phyloP scores from a whole-genome alignment of 2,113 vertebrate genomes.

The Pteronura brasiliensis region DNA sequence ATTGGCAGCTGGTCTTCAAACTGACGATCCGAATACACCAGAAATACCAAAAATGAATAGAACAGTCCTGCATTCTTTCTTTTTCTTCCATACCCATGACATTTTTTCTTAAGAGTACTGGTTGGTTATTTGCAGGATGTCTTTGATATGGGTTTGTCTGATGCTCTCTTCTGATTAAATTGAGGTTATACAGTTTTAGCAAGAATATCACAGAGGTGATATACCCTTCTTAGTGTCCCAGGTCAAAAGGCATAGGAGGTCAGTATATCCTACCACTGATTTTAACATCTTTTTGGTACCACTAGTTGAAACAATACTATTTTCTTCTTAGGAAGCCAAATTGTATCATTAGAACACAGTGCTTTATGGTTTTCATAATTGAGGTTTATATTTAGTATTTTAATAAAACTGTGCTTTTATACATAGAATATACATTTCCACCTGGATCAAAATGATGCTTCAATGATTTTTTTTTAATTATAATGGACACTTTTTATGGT shows the following conservation, averaged over 20 bases:
- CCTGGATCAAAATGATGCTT: not conserved
- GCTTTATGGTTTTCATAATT: not conserved
- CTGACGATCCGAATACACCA: not conserved
- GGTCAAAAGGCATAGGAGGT: not conserved
- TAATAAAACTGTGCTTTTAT: not conserved
- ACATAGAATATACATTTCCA: not conserved
- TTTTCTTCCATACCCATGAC: not conserved
- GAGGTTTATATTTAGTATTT: not conserved
- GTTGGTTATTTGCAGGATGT: not conserved
- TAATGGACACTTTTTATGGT: not conserved
- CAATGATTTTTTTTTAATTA: not conserved
- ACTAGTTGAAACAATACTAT: not conserved
- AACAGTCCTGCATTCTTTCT: not conserved
- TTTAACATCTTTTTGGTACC: not conserved
- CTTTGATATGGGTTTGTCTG: not conserved
- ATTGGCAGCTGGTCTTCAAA: not conserved
- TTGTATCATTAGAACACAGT: not conserved
- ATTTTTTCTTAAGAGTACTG: not conserved
- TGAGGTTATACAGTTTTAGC: not conserved
- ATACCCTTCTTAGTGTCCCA: not conserved
- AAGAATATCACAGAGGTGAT: not conserved
- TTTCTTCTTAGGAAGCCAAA: not conserved
- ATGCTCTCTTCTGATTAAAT: not conserved
- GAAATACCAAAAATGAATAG: not conserved
- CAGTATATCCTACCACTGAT: not conserved